Evolutionary conservation across 2,888 invertebrate genomes (phyloP).

Genomic region (Unio pictorum): DNA sequence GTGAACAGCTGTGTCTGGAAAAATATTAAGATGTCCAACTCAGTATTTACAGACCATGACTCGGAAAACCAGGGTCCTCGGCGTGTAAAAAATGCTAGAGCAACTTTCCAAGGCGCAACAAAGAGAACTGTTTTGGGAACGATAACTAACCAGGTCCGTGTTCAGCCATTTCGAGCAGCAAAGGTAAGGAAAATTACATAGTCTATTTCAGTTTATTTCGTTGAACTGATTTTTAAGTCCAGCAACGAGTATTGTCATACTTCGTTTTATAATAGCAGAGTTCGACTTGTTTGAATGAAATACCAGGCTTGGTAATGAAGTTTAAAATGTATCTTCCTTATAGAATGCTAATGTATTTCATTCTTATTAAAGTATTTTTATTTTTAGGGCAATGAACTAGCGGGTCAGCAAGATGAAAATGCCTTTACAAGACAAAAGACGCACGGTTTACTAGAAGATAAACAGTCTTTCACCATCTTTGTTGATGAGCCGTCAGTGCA

Average conservation of each 20-base stretch:
- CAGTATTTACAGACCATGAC: slow-evolving; percentile 39
- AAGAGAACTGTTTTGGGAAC: slow-evolving; percentile 65
- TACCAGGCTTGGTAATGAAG: too few species aligned
- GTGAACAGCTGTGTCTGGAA: slow-evolving; percentile 3
- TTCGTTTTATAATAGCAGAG: background rate
- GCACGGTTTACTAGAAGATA: slow-evolving; percentile 28
- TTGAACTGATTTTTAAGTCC: background rate
- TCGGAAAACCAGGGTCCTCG: slow-evolving; percentile 45
- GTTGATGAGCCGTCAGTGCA: slow-evolving; percentile 34
- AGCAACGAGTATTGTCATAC: background rate
- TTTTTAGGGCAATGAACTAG: slow-evolving; percentile 14
- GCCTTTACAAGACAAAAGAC: slow-evolving; percentile 35
- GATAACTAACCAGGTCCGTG: slow-evolving; percentile 64
- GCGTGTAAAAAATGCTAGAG: slow-evolving; percentile 41
- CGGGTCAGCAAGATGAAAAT: slow-evolving; percentile 53
- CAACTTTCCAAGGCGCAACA: slow-evolving; percentile 32
- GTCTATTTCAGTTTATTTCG: background rate
- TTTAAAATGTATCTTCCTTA: too few species aligned
- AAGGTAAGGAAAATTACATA: slow-evolving; percentile 35
- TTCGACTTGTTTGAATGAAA: background rate
- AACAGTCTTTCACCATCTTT: slow-evolving; percentile 47
- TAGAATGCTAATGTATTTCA: too few species aligned
- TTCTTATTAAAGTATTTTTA: background rate
- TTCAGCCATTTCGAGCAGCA: slow-evolving; percentile 64
- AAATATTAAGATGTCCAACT: slow-evolving; percentile 39